Evolutionary conservation across 2,113 vertebrate species (phyloP), one percentile per base, ranked within the genome.

Genomic region (Charadrius vociferus): DNA sequence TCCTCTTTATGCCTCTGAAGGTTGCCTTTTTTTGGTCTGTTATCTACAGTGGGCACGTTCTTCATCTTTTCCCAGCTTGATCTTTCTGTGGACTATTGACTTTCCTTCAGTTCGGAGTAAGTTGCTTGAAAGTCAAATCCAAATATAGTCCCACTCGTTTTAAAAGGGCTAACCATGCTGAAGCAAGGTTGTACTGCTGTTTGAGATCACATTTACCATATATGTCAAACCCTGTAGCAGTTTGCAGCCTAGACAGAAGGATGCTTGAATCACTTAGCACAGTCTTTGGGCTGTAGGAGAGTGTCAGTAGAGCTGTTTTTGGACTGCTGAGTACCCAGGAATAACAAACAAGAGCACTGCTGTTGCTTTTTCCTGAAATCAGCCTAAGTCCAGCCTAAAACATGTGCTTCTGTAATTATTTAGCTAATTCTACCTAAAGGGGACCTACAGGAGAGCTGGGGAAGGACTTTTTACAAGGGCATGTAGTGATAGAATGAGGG

Each of bases 41-140:
- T 34, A 17, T 49, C 34, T 53, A 14, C 0, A 0, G 24, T 56
- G 34, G 23, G 7, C 0, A 0, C 8, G 2, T 68, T 80, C 9
- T 22, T 92, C 32, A 34, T 75, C 34, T 74, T 93, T 67, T 65
- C 53, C 7, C 10, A 30, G 32, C 17, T 77, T 47, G 14, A 37
- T 70, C 16, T 58, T 93, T 45, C 71, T 77, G 24, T 3, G 9
- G 18, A 15, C 12, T 14, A 3, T 23, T 58, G 62, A 43, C 21
- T 83, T 92, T 10, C 4, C 27, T 71, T 24, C 47, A 67, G 12
- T 47, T 39, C 14, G 11, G 27, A 80, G 22, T 15, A 79, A 14
- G 11, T 55, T 68, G 17, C 56, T 83, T 75, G n/a, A 47, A 88
- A 86, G 36, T 61, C 22, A 80, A 81, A 65, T 49, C n/a, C 32